Conservation (phyloP, 2,888 invertebrate genomes). For the Pterostichus madidus region DNA sequence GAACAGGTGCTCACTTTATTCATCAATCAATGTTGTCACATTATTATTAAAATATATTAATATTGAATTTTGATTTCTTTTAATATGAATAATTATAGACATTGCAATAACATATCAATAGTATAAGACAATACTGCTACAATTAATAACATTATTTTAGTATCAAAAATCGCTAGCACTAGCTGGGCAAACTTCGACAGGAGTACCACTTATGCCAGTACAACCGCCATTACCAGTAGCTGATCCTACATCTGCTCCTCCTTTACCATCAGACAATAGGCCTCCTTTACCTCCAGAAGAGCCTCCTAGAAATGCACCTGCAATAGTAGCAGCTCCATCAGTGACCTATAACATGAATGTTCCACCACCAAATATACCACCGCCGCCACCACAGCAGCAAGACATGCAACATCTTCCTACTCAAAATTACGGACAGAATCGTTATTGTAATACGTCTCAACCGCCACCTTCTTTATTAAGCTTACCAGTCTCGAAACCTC, state of each 20-base stretch:
- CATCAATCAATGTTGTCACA: constrained; percentile 8
- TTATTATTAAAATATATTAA: not conserved
- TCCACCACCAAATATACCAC: constrained; percentile 67
- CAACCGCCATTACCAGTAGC: constrained; percentile 74
- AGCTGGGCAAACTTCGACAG: constrained; percentile 65
- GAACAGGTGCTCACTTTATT: constrained; percentile 80
- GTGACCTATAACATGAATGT: constrained; percentile 64
- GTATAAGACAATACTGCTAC: too few species aligned
- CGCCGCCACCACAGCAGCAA: constrained; percentile 68
- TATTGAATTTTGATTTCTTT: too few species aligned
- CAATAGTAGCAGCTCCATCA: constrained; percentile 33
- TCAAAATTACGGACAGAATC: constrained; percentile 25
- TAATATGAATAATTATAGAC: too few species aligned
- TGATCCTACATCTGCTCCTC: constrained; percentile 76
- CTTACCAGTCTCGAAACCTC: constrained; percentile 67
- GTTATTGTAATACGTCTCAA: constrained; percentile 39
- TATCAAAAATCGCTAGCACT: constrained; percentile 79
- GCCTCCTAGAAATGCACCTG: constrained; percentile 68
- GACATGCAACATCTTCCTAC: not conserved
- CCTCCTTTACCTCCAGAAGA: constrained; percentile 76
- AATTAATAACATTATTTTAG: constrained; percentile 74
- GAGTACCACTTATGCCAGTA: constrained; percentile 66
- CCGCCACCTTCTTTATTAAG: constrained; percentile 56
- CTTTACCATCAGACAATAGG: constrained; percentile 77
- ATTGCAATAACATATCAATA: too few species aligned